Percentiles rank a stretch among this genome's conserved stretches.
phyloP scores from a whole-genome alignment of 2,113 vertebrate genomes.

The Chaetura pelagica region DNA sequence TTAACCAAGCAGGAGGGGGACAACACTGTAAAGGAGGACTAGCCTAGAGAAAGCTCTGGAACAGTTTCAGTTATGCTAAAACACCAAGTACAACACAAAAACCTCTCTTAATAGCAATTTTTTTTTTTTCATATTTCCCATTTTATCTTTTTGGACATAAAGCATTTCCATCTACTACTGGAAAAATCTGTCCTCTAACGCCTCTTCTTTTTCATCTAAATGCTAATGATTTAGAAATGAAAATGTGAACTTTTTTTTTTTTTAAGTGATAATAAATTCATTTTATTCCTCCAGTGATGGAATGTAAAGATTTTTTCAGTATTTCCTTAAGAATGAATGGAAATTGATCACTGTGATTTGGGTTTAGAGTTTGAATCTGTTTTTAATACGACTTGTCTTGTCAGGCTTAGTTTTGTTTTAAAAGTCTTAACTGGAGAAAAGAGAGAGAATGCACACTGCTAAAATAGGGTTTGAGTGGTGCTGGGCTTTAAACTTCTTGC shows the following conservation, averaged over 20 bases:
- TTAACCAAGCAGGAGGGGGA: not conserved
- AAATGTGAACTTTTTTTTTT: not conserved
- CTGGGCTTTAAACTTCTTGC: not conserved
- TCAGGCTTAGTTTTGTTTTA: not conserved
- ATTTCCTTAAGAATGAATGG: not conserved
- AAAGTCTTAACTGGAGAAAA: not conserved
- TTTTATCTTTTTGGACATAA: not conserved
- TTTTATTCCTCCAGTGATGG: not conserved
- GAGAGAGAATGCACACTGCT: not conserved
- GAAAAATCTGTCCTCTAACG: not conserved
- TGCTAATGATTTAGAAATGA: not conserved
- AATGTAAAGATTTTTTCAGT: not conserved
- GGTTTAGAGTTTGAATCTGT: not conserved
- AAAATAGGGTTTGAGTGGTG: not conserved
- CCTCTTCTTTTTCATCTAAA: conserved; percentile 21
- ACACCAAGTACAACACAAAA: not conserved
- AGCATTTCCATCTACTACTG: not conserved
- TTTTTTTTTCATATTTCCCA: not conserved
- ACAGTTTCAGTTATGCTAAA: not conserved
- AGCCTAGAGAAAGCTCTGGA: not conserved
- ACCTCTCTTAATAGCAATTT: not conserved
- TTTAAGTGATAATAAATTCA: not conserved
- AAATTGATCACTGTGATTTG: not conserved
- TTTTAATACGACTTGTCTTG: not conserved
- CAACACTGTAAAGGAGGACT: not conserved